Percentiles rank a stretch among this genome's conserved stretches.
Conservation (phyloP, 2,888 invertebrate species). For the Agrotis puta region DNA sequence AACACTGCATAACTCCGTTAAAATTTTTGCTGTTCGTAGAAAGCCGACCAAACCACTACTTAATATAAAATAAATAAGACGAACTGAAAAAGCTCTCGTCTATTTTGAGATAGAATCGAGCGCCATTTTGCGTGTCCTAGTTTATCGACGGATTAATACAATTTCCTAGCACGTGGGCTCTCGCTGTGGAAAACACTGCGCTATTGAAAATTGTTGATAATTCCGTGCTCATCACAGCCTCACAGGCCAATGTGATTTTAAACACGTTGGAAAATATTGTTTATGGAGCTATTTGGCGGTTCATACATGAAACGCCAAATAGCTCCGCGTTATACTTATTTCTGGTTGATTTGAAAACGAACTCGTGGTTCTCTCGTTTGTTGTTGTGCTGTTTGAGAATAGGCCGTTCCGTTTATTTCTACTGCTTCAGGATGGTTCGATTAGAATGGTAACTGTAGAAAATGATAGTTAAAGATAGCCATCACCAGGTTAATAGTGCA, state of each 20-base stretch:
- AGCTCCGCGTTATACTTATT: slow-evolving; percentile 7
- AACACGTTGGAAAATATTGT: slow-evolving; percentile 45
- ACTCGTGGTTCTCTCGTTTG: neutral
- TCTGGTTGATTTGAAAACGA: slow-evolving; percentile 13
- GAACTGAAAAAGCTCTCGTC: slow-evolving; percentile 71
- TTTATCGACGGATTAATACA: slow-evolving; percentile 73
- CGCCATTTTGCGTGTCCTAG: slow-evolving; percentile 72
- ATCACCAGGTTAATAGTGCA: neutral
- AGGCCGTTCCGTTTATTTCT: slow-evolving; percentile 21
- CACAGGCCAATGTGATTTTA: slow-evolving; percentile 45
- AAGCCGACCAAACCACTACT: slow-evolving; percentile 60
- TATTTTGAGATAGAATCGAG: slow-evolving; percentile 71
- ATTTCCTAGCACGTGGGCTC: slow-evolving; percentile 66
- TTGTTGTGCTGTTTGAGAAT: slow-evolving; percentile 12
- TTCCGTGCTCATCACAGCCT: slow-evolving; percentile 56
- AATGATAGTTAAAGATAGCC: too few relatives aligned
- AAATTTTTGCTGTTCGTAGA: slow-evolving; percentile 53
- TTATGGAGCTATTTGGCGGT: slow-evolving; percentile 28
- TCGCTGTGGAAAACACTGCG: slow-evolving; percentile 65
- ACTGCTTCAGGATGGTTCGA: neutral
- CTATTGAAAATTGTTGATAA: slow-evolving; percentile 64
- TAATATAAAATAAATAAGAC: slow-evolving; percentile 73
- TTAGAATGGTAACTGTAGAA: neutral
- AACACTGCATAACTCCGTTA: slow-evolving; percentile 52
- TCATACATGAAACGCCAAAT: too few relatives aligned